Evolutionary conservation across 2,113 vertebrate genomes (phyloP), one percentile per base, ranked within the genome.

Genomic region (Capra hircus): DNA sequence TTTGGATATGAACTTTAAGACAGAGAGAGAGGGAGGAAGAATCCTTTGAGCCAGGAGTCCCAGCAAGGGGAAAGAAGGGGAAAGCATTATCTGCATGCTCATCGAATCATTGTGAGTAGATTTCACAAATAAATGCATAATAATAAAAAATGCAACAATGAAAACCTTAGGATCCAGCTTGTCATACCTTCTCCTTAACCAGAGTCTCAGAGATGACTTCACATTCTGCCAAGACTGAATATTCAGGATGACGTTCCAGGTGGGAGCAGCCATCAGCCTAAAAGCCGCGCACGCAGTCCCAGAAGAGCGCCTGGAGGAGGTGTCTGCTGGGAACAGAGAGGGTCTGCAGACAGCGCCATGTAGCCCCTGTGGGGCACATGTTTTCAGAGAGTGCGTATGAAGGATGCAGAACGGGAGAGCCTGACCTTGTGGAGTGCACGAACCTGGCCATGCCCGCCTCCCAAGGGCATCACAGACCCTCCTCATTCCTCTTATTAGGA

Each of bases 381-480:
- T 6, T 19, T 59, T 6, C 16, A 4, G n/a, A 36, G 25, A 13
- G 8, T 13, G 0, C 0, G 0, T 23, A 19, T 23, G n/a, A 23
- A 71, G 67, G 19, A 11, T 12, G 10, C n/a, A 71, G 67, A 71
- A 23, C 1, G 0, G 2, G 19, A 71, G 67, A 40, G n/a, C 67
- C 2, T 9, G 27, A 13, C 33, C 59, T 8, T 52, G 3, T 3
- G 1, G n/a, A 4, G 6, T 0, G 2, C 12, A 14, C 0, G 9
- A 33, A 2, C 0, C 45, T 4, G 59, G 28, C n/a, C 0, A 21
- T 5, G 12, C n/a, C 52, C 3, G 0, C 10, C 19, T 4, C 17
- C 60, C 21, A 27, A 33, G 36, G 89, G n/a, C 8, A 6, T 6
- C 3, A 6, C 6, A 1, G 52, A 12, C 0, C 7, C 8, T 36